These are phyloP conservation scores for Cygnus olor DNA, from an alignment of 2,797 vertebrate genomes.

Conservation along the genomic window DNA sequence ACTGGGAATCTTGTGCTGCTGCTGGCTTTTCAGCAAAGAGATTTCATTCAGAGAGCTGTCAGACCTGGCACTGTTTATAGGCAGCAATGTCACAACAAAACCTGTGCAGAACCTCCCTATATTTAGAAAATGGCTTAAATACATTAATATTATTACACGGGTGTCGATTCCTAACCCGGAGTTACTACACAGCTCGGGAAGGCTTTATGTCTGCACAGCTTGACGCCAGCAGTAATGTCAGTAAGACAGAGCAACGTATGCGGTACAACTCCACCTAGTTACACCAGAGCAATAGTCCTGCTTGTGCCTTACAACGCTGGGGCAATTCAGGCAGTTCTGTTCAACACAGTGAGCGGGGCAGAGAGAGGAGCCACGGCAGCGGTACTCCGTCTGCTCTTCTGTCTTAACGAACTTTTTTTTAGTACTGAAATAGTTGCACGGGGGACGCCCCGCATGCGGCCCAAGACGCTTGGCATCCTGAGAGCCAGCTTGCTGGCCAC, in stretches of 20 bases:
- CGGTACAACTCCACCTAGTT: neutral
- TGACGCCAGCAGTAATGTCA: fast-evolving
- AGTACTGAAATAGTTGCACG: neutral
- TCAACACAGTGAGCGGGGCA: neutral
- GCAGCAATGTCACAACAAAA: neutral
- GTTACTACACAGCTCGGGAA: neutral
- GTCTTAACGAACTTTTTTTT: neutral
- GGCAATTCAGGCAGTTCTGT: neutral
- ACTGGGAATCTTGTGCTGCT: neutral
- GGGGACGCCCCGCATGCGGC: neutral
- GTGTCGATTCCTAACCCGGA: neutral
- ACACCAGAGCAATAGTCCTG: neutral
- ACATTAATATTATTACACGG: neutral
- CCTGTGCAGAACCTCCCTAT: neutral
- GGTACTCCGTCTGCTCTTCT: neutral
- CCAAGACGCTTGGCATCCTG: neutral
- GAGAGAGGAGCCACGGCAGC: neutral
- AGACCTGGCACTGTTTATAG: neutral
- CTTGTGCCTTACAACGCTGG: fast-evolving
- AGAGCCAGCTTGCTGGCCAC: neutral
- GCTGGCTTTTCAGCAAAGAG: neutral
- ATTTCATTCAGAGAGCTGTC: constrained; percentile 14
- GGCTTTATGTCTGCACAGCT: neutral
- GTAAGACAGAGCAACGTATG: fast-evolving
- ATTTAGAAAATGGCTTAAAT: neutral